These are phyloP conservation scores for Rugalucina vietnamica DNA, from an alignment of 2,888 invertebrate genomes.

Conservation along the genomic window DNA sequence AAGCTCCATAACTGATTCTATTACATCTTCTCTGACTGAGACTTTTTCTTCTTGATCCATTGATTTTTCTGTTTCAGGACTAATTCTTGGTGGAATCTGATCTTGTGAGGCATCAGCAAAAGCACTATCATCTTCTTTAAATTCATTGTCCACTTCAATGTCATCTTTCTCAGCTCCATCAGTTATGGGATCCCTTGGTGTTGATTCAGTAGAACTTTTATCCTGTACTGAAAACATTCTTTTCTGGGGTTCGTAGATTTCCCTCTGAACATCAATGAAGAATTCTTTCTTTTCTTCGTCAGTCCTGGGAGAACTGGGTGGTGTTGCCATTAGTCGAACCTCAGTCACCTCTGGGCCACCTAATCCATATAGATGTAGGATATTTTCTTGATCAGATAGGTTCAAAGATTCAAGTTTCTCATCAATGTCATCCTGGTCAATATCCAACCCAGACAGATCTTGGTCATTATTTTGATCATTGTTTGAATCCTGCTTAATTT, in stretches of 20 bases:
- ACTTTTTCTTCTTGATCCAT: neutral
- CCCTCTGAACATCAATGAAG: conserved; percentile 56
- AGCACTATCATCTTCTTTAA: neutral
- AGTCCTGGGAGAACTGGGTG: conserved; percentile 46
- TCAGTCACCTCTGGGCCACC: conserved; percentile 25
- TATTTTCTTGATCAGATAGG: conserved; percentile 47
- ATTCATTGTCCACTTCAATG: neutral
- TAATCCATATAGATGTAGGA: conserved; percentile 52
- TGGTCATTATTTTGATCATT: too few relatives aligned
- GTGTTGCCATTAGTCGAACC: conserved; percentile 46
- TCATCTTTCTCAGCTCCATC: conserved; percentile 11
- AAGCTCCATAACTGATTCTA: neutral
- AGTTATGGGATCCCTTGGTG: conserved; percentile 40
- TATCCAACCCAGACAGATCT: too few relatives aligned
- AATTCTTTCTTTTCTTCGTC: conserved; percentile 6
- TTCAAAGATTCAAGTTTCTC: conserved; percentile 35
- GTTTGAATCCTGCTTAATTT: conserved; percentile 28
- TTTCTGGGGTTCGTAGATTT: conserved; percentile 57
- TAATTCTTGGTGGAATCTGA: neutral
- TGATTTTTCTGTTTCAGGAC: neutral
- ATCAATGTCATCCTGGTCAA: conserved; percentile 17
- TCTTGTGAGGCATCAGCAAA: neutral
- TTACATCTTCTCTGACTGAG: neutral
- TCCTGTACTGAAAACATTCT: conserved; percentile 50
- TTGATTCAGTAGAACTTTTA: conserved; percentile 54